phyloP scores from a whole-genome alignment of 1,140 invertebrate species.

The Eulimnadia texana region DNA sequence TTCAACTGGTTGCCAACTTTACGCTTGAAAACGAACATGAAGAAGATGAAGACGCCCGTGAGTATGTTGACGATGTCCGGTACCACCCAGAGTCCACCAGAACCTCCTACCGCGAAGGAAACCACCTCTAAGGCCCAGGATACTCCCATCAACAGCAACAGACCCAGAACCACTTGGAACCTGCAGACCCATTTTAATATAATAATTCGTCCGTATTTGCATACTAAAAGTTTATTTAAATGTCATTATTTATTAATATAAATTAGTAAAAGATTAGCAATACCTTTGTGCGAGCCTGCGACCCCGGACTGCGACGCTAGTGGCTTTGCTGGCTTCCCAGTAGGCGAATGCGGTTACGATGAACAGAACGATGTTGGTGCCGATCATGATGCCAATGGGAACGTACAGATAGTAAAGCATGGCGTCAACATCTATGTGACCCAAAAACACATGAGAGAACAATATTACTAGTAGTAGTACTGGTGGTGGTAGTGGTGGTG shows the following conservation, averaged over 20 bases:
- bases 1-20: slow-evolving; percentile 16
- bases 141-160: slow-evolving; percentile 56
- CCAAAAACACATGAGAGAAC: neutral
- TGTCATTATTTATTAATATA: neutral
- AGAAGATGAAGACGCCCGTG: slow-evolving; percentile 76
- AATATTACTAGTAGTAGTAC: too few species aligned
- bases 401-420: slow-evolving; percentile 53
- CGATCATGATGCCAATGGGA: slow-evolving; percentile 49
- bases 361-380: slow-evolving; percentile 55
- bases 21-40: slow-evolving; percentile 69
- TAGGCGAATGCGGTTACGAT: slow-evolving; percentile 53
- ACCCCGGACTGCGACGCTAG: slow-evolving; percentile 41
- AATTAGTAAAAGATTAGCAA: too few species aligned
- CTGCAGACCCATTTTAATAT: too few species aligned
- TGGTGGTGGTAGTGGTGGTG: too few species aligned
- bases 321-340: slow-evolving; percentile 39
- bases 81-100: slow-evolving; percentile 42
- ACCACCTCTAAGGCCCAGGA: slow-evolving; percentile 50
- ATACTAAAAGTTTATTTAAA: neutral
- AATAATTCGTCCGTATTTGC: too few species aligned
- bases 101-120: slow-evolving; percentile 27
- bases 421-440: neutral
- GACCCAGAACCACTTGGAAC: slow-evolving; percentile 45
- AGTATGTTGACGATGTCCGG: slow-evolving; percentile 61
- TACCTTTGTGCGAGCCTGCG: slow-evolving; percentile 43